Base-by-base conservation (phyloP, 2,888 invertebrate genomes). In the Cataglyphis albicans region DNA sequence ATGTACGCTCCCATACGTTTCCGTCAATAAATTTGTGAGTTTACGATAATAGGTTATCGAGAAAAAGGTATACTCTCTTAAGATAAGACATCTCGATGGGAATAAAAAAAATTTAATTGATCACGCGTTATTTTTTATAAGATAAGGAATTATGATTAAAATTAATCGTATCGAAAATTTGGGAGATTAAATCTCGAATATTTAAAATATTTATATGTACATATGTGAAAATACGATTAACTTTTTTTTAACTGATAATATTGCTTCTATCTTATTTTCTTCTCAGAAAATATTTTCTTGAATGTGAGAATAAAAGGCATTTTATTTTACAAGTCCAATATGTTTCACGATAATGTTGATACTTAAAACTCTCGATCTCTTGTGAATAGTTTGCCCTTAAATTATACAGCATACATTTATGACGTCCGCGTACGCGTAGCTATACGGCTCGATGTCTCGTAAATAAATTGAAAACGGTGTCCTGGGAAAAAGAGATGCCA, bases 361-460 rank as follows among this genome's bases (percentile, higher is more conserved):
- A 52, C 65, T 67, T 65, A 67, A 67, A 67, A 67, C 67, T 18
- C 55, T 18, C 55, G 76, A 76, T 65, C 76, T 76, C 41, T 76
- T 10, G 29, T 38, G 68, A 32, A 21, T 67, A 57, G 67, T 76
- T 76, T 1, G 67, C 21, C 41, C 55, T 67, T 76, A 67, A 76
- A 76, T 76, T 76, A 67, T 41, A n/a, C 41, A 21, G 29, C 67
- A 29, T 67, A 76, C 67, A 76, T 76, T 76, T 76, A 67, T 67
- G 68, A 76, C 67, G 15, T 65, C 5, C 75, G 52, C 65, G n/a
- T 55, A 55, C 15, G 12, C 35, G 63, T 35, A 63, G 25, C 38
- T 29, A 29, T 32, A 41, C 67, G 75, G 15, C 38, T 65, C 75
- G 55, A 76, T 76, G 76, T 67, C 64, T 64, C 67, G 67, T 76